A percentile compares a stretch with the other conserved stretches of the same genome.
phyloP scores from a whole-genome alignment of 2,888 invertebrate genomes.

The Encarsia formosa region DNA sequence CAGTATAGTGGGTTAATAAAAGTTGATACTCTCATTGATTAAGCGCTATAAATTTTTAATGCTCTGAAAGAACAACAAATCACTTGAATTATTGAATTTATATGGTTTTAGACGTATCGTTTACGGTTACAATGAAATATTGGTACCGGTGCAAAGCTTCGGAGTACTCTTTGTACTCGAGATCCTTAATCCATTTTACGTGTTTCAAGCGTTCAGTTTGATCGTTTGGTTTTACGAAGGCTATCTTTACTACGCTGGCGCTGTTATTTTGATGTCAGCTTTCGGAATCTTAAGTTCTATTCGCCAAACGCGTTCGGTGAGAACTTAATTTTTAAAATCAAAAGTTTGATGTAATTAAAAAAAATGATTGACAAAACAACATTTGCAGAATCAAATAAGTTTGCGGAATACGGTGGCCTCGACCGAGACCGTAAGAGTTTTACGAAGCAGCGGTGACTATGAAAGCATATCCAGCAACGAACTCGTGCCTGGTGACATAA shows the following conservation, averaged over 20 bases:
- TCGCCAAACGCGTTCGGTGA: constrained; percentile 75
- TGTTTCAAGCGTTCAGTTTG: constrained; percentile 82
- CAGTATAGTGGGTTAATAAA: no score
- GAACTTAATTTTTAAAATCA: no score
- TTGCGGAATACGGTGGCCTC: constrained; percentile 51
- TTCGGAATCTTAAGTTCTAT: constrained; percentile 72
- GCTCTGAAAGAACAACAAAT: not conserved
- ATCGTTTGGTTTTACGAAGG: constrained; percentile 79
- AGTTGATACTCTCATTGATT: no score
- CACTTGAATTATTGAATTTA: not conserved
- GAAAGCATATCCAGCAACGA: constrained; percentile 57
- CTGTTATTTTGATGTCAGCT: constrained; percentile 77
- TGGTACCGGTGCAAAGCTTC: constrained; percentile 68
- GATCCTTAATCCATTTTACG: constrained; percentile 83
- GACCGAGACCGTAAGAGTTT: constrained; percentile 55
- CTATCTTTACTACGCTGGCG: constrained; percentile 80
- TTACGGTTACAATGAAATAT: constrained; percentile 69
- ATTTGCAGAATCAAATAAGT: constrained; percentile 50
- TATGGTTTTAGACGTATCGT: constrained; percentile 59
- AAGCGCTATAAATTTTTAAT: no score
- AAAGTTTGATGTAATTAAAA: not conserved
- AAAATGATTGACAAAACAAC: not conserved
- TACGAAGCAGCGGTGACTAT: constrained; percentile 49
- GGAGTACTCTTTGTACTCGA: constrained; percentile 66
- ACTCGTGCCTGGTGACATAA: constrained; percentile 83